Conservation (phyloP, 2,888 invertebrate genomes). For the Timandra comae region DNA sequence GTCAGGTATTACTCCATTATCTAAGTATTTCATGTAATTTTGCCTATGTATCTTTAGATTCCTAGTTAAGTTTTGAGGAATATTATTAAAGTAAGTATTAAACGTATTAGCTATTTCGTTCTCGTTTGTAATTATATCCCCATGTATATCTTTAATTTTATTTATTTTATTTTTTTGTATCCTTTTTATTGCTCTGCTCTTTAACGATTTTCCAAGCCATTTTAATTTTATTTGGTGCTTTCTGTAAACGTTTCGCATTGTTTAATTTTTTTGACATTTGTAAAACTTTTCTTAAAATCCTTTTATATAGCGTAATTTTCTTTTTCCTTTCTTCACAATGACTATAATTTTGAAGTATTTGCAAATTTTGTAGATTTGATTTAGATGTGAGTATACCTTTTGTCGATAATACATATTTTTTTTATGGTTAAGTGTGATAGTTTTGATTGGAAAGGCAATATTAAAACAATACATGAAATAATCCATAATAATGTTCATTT, state of each 20-base stretch:
- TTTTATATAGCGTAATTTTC: background rate
- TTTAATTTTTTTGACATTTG: constrained; percentile 1
- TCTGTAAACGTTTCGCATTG: background rate
- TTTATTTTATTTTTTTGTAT: background rate
- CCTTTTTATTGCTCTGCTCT: constrained; percentile 1
- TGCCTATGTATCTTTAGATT: background rate
- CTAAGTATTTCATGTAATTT: background rate
- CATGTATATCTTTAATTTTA: background rate
- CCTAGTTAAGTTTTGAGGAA: background rate
- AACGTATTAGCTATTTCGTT: constrained; percentile 1
- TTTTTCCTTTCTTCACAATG: background rate
- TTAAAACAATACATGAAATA: background rate
- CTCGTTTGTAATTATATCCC: background rate
- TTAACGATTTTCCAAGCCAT: constrained; percentile 3
- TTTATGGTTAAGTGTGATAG: background rate
- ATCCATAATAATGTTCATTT: constrained; percentile 1
- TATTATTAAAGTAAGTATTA: background rate
- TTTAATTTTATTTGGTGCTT: constrained; percentile 2
- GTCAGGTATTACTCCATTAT: background rate
- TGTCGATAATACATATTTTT: background rate
- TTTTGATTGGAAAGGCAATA: background rate
- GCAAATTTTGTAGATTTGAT: constrained; percentile 1
- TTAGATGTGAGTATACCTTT: constrained; percentile 1
- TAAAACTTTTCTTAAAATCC: constrained; percentile 1
- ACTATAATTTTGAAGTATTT: background rate